Evolutionary conservation across 1,140 invertebrate genomes (phyloP), one percentile per base, ranked within the genome.

Genomic region (Neodiprion pinetum): DNA sequence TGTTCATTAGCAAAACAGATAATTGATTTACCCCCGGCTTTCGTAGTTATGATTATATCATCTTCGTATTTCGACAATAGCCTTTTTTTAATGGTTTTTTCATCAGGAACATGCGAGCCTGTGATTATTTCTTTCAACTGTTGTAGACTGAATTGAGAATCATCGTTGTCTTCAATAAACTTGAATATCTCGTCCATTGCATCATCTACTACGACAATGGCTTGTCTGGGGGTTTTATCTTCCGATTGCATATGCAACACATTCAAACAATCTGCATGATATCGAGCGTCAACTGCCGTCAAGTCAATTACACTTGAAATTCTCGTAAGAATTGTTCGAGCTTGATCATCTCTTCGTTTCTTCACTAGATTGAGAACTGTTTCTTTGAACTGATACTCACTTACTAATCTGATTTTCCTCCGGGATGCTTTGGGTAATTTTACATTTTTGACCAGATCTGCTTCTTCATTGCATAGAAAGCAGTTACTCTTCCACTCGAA

Each of bases 81-180:
- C 50, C 50, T 53, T 53, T 53, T 10, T 1, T 53, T 53, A 53
- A 53, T 53, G n/a, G 50, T 53, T 53, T 2, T 53, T 11, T 53
- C 50, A 14, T 53, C 50, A 53, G 50, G 50, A 53, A 53, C 50
- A 14, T 53, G 50, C 50, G 50, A 14, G n/a, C 50, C n/a, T n/a
- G 50, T 53, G 50, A 53, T 53, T 10, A 53, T 53, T 11, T 53
- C 50, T n/a, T n/a, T 53, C 1, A 53, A 53, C 50, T 53, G 50
- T 53, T 53, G 50, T 47, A 71, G 21, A 47, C 74, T 77, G 66
- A 79, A 79, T 76, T 80, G 72, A 70, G 70, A 80, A 73, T 79
- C 81, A 70, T 78, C 79, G 80, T 83, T 79, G 82, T 84, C 83
- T 81, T 84, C 83, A 76, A 83, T 83, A 72, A 83, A 84, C 80